Conservation (phyloP, 2,113 vertebrate species). For the Ceyx melanurus region DNA sequence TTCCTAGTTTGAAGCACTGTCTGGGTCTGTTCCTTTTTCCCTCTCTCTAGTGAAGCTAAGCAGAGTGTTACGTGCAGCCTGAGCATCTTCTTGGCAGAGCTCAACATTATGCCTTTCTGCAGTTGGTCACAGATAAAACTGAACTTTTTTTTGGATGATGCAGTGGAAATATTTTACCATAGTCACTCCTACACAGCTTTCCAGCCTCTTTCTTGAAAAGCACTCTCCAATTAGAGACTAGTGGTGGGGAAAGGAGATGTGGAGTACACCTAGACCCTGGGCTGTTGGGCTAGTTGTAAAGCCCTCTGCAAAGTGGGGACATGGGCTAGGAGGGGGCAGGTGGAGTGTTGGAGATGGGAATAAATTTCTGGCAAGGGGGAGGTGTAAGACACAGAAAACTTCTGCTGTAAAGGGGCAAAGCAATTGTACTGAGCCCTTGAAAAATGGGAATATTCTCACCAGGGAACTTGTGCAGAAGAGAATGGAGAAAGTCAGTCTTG, state of each 20-base stretch:
- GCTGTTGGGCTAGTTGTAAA: not conserved
- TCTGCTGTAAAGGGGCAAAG: not conserved
- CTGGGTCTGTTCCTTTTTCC: not conserved
- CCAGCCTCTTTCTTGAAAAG: accelerated
- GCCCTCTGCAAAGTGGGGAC: not conserved
- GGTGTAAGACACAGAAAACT: not conserved
- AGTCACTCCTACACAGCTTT: not conserved
- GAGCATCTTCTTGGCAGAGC: not conserved
- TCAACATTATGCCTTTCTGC: not conserved
- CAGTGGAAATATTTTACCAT: not conserved
- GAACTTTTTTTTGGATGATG: not conserved
- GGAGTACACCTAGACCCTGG: not conserved
- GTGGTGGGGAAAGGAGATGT: not conserved
- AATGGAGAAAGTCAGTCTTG: not conserved
- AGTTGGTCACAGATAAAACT: not conserved
- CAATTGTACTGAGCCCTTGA: not conserved
- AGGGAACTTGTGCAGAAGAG: not conserved
- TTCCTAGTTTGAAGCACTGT: not conserved
- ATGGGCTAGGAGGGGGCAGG: not conserved
- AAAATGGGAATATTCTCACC: not conserved
- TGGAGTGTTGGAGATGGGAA: not conserved
- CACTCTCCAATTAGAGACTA: accelerated
- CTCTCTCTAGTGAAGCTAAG: not conserved
- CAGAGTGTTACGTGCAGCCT: not conserved
- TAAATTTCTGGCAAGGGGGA: not conserved